Evolutionary conservation across 2,888 invertebrate species (phyloP).

Genomic region (Stenolophus ochropezus): DNA sequence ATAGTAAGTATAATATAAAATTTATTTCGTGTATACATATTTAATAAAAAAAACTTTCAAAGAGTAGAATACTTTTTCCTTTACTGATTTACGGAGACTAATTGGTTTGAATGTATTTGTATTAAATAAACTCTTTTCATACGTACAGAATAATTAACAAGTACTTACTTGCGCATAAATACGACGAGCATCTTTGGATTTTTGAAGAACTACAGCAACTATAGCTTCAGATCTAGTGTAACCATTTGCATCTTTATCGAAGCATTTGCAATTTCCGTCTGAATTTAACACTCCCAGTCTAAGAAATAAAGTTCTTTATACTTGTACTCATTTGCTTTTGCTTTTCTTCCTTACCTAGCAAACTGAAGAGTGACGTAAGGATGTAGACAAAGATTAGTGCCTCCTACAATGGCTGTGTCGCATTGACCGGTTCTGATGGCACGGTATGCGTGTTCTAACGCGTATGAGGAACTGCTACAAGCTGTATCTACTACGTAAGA

Average conservation of each 20-base stretch:
- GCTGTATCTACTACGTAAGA: slow-evolving; percentile 94
- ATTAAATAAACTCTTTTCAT: neutral
- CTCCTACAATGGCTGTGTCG: slow-evolving; percentile 93
- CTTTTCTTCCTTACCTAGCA: slow-evolving; percentile 75
- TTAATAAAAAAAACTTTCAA: no score
- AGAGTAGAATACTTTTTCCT: no score
- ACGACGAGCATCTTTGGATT: slow-evolving; percentile 74
- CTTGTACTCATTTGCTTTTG: slow-evolving; percentile 10
- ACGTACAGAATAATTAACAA: neutral
- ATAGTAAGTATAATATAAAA: no score
- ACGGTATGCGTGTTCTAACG: slow-evolving; percentile 87
- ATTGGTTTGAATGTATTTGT: no score
- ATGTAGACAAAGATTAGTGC: slow-evolving; percentile 89
- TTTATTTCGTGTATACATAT: no score
- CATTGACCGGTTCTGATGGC: slow-evolving; percentile 87
- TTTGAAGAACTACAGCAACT: slow-evolving; percentile 83
- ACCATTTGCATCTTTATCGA: slow-evolving; percentile 89
- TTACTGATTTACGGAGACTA: no score
- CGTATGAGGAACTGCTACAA: slow-evolving; percentile 94
- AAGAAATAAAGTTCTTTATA: neutral
- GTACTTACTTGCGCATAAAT: slow-evolving; percentile 73
- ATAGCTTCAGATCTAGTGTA: slow-evolving; percentile 90
- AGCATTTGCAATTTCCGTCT: slow-evolving; percentile 92
- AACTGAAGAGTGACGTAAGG: slow-evolving; percentile 94
- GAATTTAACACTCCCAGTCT: slow-evolving; percentile 85